Evolutionary conservation across 2,797 vertebrate genomes (phyloP), one percentile per base, ranked within the genome.

Genomic region (Coregonus ussuriensis): DNA sequence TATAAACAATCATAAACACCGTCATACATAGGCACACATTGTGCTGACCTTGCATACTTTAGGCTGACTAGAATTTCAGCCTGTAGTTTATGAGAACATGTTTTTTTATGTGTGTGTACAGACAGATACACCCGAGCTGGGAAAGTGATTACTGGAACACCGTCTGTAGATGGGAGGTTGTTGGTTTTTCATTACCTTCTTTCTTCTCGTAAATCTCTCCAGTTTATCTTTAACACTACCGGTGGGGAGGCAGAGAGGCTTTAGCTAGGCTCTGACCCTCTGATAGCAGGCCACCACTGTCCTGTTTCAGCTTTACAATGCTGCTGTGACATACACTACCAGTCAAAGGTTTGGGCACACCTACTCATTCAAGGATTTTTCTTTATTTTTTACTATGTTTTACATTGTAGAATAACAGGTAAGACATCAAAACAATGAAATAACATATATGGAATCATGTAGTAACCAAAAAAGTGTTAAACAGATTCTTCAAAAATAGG

Each of bases 71-170:
- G 65, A 83, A 70, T 82, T 82, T 81, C 72, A 82, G 73, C 9
- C 88, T 86, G 81, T 92, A 81, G 89, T 91, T 89, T 82, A 83
- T 86, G 74, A 83, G 78, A 73, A 65, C 88, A 77, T 85, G 67
- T 92, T 83, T 84, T 88, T 71, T 88, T 84, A 74, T 86, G 67
- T 76, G 89, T 85, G 41, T 47, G 41, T 13, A 11, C 41, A 47
- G 41, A 47, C 41, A 47, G 41, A 47, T 47, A 47, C 9, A 47
- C 41, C 87, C 89, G 87, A 92, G 92, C 92, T 95, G 93, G 88
- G 90, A 91, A 95, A 94, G 93, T 93, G 92, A 93, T 95, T 92
- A 90, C 79, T 85, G 83, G 85, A 81, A 33, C 25, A 81, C 89
- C 80, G 91, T 91, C 79, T 80, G 76, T 77, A 88, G 68, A 78